Evolutionary conservation across 2,797 vertebrate genomes (phyloP), one percentile per base, ranked within the genome.

Genomic region (Botia kubotai): DNA sequence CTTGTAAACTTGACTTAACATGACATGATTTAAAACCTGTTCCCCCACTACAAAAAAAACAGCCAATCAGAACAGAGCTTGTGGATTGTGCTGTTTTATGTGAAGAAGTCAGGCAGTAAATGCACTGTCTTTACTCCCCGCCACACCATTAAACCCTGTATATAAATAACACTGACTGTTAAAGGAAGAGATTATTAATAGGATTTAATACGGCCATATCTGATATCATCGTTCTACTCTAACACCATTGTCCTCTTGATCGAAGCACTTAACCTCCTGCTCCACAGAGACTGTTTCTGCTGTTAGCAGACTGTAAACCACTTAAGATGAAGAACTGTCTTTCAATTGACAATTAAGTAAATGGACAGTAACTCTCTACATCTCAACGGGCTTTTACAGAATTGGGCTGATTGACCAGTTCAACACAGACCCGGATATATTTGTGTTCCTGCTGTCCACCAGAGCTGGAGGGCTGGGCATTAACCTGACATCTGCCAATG

Each of bases 381-480:
- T 70, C 46, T 83, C 52, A 82, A 33, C 76, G 70, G 23, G 83
- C 13, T 85, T 76, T 79, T 78, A 53, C 71, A 96, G 96, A 87
- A 96, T 96, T 86, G 94, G 93, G 80, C 90, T 96, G 74, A 96
- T 96, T 84, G 95, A 96, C 80, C 81, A 95, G 77, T 97, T 94
- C 90, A 96, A 96, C 89, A 94, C 91, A 12, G 94, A 96, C 82
- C 93, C 90, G 89, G 93, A 86, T 72, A 96, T 96, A 89, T 96
- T 96, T 87, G 89, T 96, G 50, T 96, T 96, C 89, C 92, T 96
- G 75, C 91, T 96, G 67, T 96, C 95, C 83, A 96, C 96, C 68
- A 95, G 94, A 93, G 95, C 95, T 36, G 95, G 96, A 70, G 95
- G 95, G 48, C 90, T 96, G 85, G 96, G 96, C 58, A 96, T 96